Evolutionary conservation across 2,888 invertebrate genomes (phyloP), one percentile per base, ranked within the genome.

Genomic region (Cylindroiulus punctatus): DNA sequence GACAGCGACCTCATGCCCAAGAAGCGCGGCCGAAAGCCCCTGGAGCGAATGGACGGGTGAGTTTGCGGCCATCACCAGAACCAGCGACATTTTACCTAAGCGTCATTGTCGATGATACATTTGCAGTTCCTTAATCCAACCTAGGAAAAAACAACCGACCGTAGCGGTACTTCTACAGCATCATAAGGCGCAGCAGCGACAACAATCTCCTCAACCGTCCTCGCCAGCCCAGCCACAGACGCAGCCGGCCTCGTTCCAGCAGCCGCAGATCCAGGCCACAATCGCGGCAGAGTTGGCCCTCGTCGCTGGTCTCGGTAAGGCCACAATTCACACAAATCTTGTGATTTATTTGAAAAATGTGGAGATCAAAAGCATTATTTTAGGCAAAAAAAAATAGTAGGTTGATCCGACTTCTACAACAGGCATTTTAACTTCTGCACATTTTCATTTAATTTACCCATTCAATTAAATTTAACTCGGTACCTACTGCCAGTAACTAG

Each of bases 151-250:
- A 84, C 89, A 90, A n/a, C 89, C 90, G 14, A 89, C 89, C 81
- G 90, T 90, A 17, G 89, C 90, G 47, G 90, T 89, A 87, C 88
- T 90, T 65, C 88, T 90, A 44, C 90, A 90, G 87, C 90, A 90
- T 85, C 89, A 89, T 85, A 89, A 88, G 76, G 88, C 88, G 12
- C 88, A 89, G 83, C 85, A 87, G 17, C 19, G n/a, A 57, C 88
- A 88, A 57, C 87, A 87, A n/a, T 84, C 87, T 81, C 81, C 81
- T 22, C 40, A 40, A 26, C 86, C 32, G 30, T 22, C 26, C 26
- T 26, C 26, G 4, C 47, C 52, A 26, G n/a, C 32, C 26, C 85
- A 85, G 19, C 32, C 12, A 17, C 40, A 84, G 14, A n/a, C n/a
- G n/a, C n/a, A n/a, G n/a, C n/a, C n/a, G n/a, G n/a, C n/a, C n/a